Evolutionary conservation across 2,797 vertebrate species (phyloP).

Genomic region (Argya squamiceps): DNA sequence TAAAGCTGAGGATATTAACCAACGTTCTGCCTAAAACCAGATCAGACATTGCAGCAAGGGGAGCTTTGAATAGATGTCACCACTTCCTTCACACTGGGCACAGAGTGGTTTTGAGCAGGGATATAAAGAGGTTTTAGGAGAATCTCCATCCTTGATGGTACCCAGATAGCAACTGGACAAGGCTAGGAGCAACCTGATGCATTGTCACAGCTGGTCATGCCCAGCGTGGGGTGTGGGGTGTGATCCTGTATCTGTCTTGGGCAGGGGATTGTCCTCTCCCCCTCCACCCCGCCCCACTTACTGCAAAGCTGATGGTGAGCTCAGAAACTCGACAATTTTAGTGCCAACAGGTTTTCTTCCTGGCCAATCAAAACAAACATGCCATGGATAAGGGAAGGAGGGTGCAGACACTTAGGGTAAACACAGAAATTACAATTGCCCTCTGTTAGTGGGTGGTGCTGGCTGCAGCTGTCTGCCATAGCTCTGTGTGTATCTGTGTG

Average conservation of each 20-base stretch:
- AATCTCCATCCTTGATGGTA: not conserved
- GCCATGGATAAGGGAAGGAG: not conserved
- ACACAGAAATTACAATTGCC: not conserved
- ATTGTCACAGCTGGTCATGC: not conserved
- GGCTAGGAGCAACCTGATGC: not conserved
- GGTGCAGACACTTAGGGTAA: not conserved
- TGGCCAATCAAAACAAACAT: slow-evolving; percentile 65
- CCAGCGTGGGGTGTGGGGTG: not conserved
- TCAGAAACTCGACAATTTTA: not conserved
- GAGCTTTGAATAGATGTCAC: not conserved
- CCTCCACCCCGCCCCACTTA: not conserved
- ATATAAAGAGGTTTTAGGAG: not conserved
- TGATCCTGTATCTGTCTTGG: not conserved
- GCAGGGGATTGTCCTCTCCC: not conserved
- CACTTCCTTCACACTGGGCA: not conserved
- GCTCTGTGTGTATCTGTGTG: not conserved
- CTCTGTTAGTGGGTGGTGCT: not conserved
- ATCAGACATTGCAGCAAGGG: not conserved
- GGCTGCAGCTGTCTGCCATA: not conserved
- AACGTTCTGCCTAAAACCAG: not conserved
- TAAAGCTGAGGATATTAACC: not conserved
- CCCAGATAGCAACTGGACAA: rapidly evolving
- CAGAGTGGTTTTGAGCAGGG: not conserved
- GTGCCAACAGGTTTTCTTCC: not conserved
- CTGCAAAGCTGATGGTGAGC: not conserved